phyloP scores from a whole-genome alignment of 2,888 invertebrate species.

The Drosophila neutralis region DNA sequence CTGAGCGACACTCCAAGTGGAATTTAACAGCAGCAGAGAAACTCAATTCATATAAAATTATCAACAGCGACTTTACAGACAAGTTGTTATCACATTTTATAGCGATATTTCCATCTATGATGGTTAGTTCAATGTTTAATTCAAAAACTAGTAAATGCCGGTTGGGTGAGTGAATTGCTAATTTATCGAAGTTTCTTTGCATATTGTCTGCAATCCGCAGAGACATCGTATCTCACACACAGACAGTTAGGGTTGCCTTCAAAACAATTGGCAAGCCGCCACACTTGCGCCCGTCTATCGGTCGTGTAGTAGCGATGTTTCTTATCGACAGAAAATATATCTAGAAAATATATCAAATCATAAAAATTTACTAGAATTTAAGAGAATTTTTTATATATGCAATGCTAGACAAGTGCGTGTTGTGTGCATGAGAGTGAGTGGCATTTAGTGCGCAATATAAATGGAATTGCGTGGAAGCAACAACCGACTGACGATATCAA shows the following conservation, averaged over 20 bases:
- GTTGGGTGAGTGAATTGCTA: constrained; percentile 10
- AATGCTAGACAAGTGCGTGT: constrained; percentile 65
- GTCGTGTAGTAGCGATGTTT: constrained; percentile 60
- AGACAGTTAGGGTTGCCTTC: constrained; percentile 22
- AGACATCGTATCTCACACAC: constrained; percentile 25
- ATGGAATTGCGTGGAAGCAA: constrained; percentile 70
- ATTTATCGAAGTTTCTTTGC: constrained; percentile 2
- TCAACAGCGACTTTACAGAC: neutral
- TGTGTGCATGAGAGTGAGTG: constrained; percentile 57
- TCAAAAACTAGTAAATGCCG: constrained; percentile 1
- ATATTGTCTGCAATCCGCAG: neutral
- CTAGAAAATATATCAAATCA: constrained; percentile 67
- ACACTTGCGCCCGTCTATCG: constrained; percentile 37
- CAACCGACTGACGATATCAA: constrained; percentile 56
- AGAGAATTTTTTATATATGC: constrained; percentile 59
- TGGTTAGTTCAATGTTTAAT: neutral
- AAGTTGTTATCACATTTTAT: neutral
- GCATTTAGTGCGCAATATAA: constrained; percentile 62
- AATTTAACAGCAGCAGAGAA: neutral
- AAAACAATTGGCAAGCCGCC: constrained; percentile 38
- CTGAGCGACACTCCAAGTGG: neutral
- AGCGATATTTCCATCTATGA: neutral
- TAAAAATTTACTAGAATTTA: constrained; percentile 65
- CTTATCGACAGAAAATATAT: constrained; percentile 66
- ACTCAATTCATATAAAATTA: neutral